Evolutionary conservation across 2,113 vertebrate species (phyloP).

Genomic region (Drymodes brunneopygia): DNA sequence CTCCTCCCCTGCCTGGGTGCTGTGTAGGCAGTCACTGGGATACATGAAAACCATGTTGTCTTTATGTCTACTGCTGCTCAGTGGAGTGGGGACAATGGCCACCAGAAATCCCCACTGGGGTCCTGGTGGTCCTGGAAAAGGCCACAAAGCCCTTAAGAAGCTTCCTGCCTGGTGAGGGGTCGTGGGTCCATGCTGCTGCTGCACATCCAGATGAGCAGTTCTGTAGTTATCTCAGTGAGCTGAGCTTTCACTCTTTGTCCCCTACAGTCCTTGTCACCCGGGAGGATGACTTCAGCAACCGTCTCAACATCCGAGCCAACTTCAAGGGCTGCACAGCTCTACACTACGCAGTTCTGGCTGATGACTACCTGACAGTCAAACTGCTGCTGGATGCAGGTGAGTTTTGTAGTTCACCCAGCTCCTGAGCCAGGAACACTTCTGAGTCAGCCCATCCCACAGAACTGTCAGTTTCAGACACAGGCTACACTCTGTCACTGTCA

Average conservation of each 20-base stretch:
- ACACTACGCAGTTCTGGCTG: slow-evolving; percentile 89
- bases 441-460: no score
- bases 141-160: background rate
- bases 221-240: background rate
- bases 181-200: background rate
- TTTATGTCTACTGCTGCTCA: background rate
- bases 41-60: background rate
- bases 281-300: slow-evolving; percentile 93
- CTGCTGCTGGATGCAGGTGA: slow-evolving; percentile 88
- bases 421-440: background rate
- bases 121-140: background rate
- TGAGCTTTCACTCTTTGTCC: background rate
- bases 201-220: accelerated
- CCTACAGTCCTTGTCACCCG: slow-evolving; percentile 86
- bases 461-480: background rate
- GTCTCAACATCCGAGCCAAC: slow-evolving; percentile 87
- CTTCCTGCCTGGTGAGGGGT: background rate
- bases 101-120: accelerated
- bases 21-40: background rate
- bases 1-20: background rate
- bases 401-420: background rate
- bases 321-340: slow-evolving; percentile 91
- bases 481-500: accelerated
- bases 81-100: background rate
- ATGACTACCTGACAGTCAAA: slow-evolving; percentile 76